These are phyloP conservation scores for Atopsyche davidsoni DNA, from an alignment of 1,140 invertebrate genomes.

Conservation along the genomic window DNA sequence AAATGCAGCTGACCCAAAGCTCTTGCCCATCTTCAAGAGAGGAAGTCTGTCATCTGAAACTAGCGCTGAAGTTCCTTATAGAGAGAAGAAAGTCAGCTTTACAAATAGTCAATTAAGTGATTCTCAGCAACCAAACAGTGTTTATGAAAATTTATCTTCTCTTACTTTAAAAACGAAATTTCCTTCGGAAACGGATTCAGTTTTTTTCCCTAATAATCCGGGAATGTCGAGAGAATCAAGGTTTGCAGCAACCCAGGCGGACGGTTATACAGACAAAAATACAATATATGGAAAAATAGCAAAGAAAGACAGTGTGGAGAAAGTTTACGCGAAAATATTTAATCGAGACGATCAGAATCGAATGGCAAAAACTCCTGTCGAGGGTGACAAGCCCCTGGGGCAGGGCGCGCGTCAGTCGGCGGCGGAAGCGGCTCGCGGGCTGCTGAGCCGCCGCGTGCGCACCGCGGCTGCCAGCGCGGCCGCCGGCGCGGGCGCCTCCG, in stretches of 20 bases:
- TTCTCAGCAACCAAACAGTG: conserved; percentile 3
- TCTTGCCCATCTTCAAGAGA: conserved; percentile 20
- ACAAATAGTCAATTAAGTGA: conserved; percentile 5
- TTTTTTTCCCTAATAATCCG: too few relatives aligned
- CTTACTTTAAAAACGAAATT: too few relatives aligned
- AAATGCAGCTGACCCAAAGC: conserved; percentile 4
- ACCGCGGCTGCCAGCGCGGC: conserved; percentile 32
- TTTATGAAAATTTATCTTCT: conserved; percentile 13
- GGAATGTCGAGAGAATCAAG: too few relatives aligned
- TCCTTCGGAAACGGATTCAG: too few relatives aligned
- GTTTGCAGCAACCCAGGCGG: too few relatives aligned
- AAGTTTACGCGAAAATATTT: conserved; percentile 6
- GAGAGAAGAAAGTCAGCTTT: conserved; percentile 26
- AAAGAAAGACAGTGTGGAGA: conserved; percentile 4
- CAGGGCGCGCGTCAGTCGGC: neutral
- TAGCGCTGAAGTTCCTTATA: conserved; percentile 1
- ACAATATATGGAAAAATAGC: conserved; percentile 12
- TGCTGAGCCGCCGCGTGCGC: neutral
- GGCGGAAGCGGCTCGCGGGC: conserved; percentile 1
- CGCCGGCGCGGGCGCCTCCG: conserved; percentile 37
- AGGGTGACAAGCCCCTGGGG: neutral
- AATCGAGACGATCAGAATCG: too few relatives aligned
- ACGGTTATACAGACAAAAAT: conserved; percentile 3
- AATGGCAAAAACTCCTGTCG: too few relatives aligned
- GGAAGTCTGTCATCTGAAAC: conserved; percentile 20